A percentile compares a stretch with the other conserved stretches of the same genome.
These are phyloP conservation scores for Helicoverpa assulta DNA, from an alignment of 2,888 invertebrate genomes.

Conservation along the genomic window DNA sequence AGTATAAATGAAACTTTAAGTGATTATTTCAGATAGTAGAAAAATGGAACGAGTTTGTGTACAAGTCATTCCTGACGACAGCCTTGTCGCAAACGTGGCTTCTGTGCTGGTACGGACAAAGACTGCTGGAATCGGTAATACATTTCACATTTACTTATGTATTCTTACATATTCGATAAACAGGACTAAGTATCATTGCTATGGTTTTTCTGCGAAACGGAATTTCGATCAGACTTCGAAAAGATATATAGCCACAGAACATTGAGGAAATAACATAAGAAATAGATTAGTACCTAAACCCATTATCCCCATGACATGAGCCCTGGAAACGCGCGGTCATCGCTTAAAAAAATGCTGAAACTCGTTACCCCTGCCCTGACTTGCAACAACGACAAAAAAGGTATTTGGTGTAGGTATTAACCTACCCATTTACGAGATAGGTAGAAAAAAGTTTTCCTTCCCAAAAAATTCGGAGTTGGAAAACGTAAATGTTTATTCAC, in stretches of 20 bases:
- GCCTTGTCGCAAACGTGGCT: conserved; percentile 80
- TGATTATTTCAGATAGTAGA: conserved; percentile 74
- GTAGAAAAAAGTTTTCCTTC: too few species aligned
- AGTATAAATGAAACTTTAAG: neutral
- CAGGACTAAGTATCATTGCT: conserved; percentile 10
- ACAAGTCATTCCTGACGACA: conserved; percentile 79
- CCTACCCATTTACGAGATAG: too few species aligned
- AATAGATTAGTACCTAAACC: too few species aligned
- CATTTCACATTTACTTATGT: too few species aligned
- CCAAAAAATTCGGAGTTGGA: too few species aligned
- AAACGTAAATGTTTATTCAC: too few species aligned
- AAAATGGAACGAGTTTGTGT: conserved; percentile 81
- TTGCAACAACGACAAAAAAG: conserved; percentile 18
- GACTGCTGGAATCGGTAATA: conserved; percentile 80
- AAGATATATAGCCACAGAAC: too few species aligned
- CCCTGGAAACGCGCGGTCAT: conserved; percentile 30
- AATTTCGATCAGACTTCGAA: too few species aligned
- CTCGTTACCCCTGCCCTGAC: conserved; percentile 21
- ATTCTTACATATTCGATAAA: too few species aligned
- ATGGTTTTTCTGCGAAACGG: conserved; percentile 23
- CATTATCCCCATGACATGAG: conserved; percentile 15
- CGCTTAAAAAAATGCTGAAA: conserved; percentile 9
- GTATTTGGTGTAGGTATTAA: too few species aligned
- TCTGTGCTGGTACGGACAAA: conserved; percentile 83
- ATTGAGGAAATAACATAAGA: too few species aligned